A percentile compares a stretch with the other conserved stretches of the same genome.
Conservation (phyloP, 2,888 invertebrate species). For the Creontiades dilutus region DNA sequence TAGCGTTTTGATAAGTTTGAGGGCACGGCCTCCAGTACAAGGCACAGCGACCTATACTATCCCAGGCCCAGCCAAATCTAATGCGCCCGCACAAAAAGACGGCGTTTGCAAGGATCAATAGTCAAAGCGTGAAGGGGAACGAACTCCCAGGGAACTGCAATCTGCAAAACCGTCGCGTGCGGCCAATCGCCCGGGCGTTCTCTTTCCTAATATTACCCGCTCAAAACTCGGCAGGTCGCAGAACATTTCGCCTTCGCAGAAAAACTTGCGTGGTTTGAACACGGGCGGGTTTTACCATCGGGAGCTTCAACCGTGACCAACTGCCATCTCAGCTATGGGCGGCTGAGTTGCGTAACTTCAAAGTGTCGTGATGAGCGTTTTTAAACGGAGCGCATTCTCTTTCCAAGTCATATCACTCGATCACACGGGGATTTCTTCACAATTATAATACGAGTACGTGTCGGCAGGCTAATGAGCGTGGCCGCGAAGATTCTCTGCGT, state of each 20-base stretch:
- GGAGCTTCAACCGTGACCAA: constrained; percentile 31
- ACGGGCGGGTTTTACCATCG: background rate
- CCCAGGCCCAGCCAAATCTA: constrained; percentile 1
- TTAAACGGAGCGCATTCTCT: constrained; percentile 12
- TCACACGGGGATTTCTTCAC: background rate
- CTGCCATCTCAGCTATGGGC: background rate
- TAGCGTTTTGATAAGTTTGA: too few species aligned
- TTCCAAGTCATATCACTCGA: constrained; percentile 12
- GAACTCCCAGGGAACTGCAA: constrained; percentile 26
- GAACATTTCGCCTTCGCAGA: background rate
- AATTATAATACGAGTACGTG: background rate
- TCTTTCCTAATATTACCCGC: background rate
- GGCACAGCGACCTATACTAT: too few species aligned
- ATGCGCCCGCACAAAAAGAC: constrained; percentile 24
- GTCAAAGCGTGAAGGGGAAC: constrained; percentile 50
- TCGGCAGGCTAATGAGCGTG: constrained; percentile 13
- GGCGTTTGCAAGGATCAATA: constrained; percentile 49
- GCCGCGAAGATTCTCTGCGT: background rate
- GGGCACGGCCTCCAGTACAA: too few species aligned
- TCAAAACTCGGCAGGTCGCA: background rate
- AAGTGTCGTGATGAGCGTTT: constrained; percentile 23
- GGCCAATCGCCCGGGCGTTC: background rate
- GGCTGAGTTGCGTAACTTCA: background rate
- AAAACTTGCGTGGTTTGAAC: constrained; percentile 12
- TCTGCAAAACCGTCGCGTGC: constrained; percentile 39